These are phyloP conservation scores for Psylliodes chrysocephalus DNA, from an alignment of 2,888 invertebrate species.

Conservation along the genomic window DNA sequence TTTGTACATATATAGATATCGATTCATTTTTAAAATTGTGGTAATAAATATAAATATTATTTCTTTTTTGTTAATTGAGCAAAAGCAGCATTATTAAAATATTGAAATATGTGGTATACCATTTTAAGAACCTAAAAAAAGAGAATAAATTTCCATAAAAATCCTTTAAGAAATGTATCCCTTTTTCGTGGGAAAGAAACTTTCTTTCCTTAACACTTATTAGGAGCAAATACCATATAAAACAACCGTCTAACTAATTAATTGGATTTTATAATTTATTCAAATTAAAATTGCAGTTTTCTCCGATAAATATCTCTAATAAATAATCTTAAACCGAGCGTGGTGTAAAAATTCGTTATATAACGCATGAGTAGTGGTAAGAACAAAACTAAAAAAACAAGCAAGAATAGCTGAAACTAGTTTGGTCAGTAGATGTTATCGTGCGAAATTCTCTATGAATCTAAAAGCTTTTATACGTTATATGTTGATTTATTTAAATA, in stretches of 20 bases:
- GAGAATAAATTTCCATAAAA: neutral
- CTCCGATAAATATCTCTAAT: conserved; percentile 40
- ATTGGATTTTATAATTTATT: conserved; percentile 44
- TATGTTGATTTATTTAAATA: conserved; percentile 52
- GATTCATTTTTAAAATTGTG: too few relatives aligned
- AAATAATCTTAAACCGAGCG: conserved; percentile 34
- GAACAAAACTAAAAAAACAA: conserved; percentile 27
- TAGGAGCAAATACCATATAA: conserved; percentile 34
- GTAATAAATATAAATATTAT: too few relatives aligned
- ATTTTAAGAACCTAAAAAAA: neutral
- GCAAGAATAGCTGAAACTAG: conserved; percentile 39
- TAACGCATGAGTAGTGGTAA: conserved; percentile 38
- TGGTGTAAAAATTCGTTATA: conserved; percentile 37
- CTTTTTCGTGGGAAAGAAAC: conserved; percentile 42
- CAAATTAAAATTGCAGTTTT: conserved; percentile 45
- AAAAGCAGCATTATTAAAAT: too few relatives aligned
- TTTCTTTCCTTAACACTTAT: conserved; percentile 32
- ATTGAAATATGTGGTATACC: too few relatives aligned
- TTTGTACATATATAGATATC: too few relatives aligned
- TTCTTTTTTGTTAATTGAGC: too few relatives aligned
- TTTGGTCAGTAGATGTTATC: conserved; percentile 38
- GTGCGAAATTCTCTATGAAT: conserved; percentile 40
- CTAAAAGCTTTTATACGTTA: conserved; percentile 41
- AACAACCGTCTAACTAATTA: conserved; percentile 37
- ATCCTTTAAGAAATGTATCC: conserved; percentile 33